Evolutionary conservation across 1,140 invertebrate species (phyloP), one percentile per base, ranked within the genome.

Genomic region (Atta cephalotes): DNA sequence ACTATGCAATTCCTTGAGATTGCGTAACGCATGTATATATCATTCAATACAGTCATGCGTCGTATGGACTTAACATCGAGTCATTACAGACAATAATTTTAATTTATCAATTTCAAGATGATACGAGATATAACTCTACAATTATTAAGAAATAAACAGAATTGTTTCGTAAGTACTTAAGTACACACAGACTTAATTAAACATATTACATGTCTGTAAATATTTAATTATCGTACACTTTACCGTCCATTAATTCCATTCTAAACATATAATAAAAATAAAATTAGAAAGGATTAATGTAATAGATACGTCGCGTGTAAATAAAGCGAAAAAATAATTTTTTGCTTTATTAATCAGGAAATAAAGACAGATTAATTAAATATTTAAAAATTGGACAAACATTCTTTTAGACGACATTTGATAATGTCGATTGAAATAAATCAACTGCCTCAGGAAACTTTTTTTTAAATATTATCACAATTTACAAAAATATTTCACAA

Each of bases 1-100:
- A 81, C 77, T 82, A 60, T 70, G 51, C 53, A 14, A 81, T 81
- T 60, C 39, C 31, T 53, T 49, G 65, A 70, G 51, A 81, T 81
- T 86, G 45, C 63, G 21, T 49, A 81, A 86, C n/a, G 14, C 25
- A 3, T 51, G 39, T 66, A 28, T 18, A 49, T 35, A 53, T 68
- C 18, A 70, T 79, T 68, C 60, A 68, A 79, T 70, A 65, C 14
- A 49, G 31, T 56, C 25, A 25, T 0, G 25, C 31, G 21, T n/a
- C n/a, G 5, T 25, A 25, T 3, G 14, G 56, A 28, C 12, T 53
- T 62, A 84, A 28, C 56, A 10, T 51, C 1, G 21, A 63, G 7
- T 9, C 12, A 28, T 39, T 28, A 25, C 45, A 77, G 7, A 1
- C 51, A 10, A 45, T 45, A 45, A 45, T 45, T 45, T 45, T 45